Base-by-base conservation (phyloP, 2,113 vertebrate species). In the Crotalus viridis region DNA sequence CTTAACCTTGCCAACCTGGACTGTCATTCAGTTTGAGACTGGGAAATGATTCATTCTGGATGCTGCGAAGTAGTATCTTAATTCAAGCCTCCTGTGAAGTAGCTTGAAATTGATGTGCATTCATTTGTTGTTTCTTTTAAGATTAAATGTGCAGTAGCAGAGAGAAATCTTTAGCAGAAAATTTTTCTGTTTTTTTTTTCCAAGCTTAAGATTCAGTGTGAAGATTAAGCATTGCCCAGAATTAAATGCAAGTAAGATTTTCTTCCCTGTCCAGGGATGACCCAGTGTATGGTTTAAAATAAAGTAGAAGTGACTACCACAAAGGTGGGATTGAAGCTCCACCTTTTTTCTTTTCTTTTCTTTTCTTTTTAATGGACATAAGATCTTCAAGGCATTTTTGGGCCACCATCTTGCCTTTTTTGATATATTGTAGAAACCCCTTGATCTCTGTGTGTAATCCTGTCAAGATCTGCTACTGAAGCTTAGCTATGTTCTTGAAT, bases 21-120 rank as follows among this genome's bases (percentile, higher is more conserved):
- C 57, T 89, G 88, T 85, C 92, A 89, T 74, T 92, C 92, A 57
- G 69, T 43, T 54, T 88, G 51, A 33, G 87, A 81, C 8, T 92
- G 39, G 33, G 81, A 85, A 89, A 54, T 92, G 87, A 92, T 55
- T 92, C 52, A 85, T 85, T 17, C 88, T 92, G 17, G 89, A 15
- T 85, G 43, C 64, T 85, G 64, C 88, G n/a, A 85, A 85, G 88
- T 74, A 43, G 19, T 43, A 57, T 81, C 64, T 85, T 69, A n/a
- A 88, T 55, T 9, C 88, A 54, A 69, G 19, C 10, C 57, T 52
- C 56, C 6, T 1, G 5, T 46, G 91, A 24, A 91, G 19, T 54
- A 12, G 56, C 69, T 90, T 69, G 59, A n/a, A 52, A 92, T 17
- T 0, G 95, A 94, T 52, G 26, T 0, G 0, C 26, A 85, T 94